A percentile compares a stretch with the other conserved stretches of the same genome.
These are phyloP conservation scores for Gastrophryne carolinensis DNA, from an alignment of 2,797 vertebrate species.

Conservation along the genomic window DNA sequence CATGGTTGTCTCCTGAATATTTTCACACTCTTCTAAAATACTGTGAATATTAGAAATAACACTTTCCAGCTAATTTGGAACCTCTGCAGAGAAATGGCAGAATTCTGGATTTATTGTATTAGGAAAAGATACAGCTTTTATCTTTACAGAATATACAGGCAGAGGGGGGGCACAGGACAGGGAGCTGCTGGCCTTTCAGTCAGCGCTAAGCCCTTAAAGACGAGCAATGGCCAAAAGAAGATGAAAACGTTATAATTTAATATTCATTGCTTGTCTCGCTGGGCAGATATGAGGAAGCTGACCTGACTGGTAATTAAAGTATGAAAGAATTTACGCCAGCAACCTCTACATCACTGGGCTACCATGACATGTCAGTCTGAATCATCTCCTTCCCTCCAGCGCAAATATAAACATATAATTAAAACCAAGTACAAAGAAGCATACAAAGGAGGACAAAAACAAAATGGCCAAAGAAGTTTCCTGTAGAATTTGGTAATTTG, in stretches of 20 bases:
- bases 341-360: constrained; percentile 26
- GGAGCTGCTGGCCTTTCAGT: constrained; percentile 1
- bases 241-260: constrained; percentile 1
- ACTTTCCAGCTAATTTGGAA: background rate
- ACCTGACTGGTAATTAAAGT: constrained; percentile 50
- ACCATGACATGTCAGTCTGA: constrained; percentile 20
- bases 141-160: background rate
- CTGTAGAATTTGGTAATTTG: too few species aligned
- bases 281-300: constrained; percentile 51
- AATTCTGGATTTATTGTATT: constrained; percentile 11
- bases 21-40: background rate
- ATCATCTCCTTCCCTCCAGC: background rate
- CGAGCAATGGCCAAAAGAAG: background rate
- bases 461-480: background rate
- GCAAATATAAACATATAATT: constrained; percentile 4
- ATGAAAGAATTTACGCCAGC: constrained; percentile 51
- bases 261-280: constrained; percentile 47
- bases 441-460: background rate
- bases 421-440: background rate
- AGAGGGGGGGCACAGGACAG: background rate
- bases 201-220: background rate
- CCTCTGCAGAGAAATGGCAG: constrained; percentile 10
- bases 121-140: constrained; percentile 31
- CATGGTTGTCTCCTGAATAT: background rate
- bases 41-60: background rate